Conservation (phyloP, 2,888 invertebrate species). For the Hirtodrosophila alboralis region DNA sequence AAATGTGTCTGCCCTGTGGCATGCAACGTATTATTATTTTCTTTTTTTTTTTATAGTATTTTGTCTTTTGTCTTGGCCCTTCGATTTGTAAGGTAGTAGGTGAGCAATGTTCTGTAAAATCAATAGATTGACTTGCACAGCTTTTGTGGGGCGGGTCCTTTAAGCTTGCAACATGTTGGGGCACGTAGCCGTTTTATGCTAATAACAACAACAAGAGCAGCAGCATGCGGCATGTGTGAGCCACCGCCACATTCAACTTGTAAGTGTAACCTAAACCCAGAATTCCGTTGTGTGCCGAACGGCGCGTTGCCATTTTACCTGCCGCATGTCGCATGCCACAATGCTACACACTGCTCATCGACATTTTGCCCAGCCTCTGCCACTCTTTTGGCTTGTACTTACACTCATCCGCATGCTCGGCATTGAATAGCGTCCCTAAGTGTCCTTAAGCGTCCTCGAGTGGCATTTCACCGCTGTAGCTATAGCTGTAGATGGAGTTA, state of each 20-base stretch:
- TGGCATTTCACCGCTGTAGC: slow-evolving; percentile 41
- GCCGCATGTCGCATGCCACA: slow-evolving; percentile 30
- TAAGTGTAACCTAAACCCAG: slow-evolving; percentile 45
- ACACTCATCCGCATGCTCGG: slow-evolving; percentile 54
- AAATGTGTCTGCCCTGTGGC: slow-evolving; percentile 26
- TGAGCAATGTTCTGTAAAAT: slow-evolving; percentile 53
- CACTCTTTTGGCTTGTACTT: slow-evolving; percentile 29
- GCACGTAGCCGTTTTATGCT: slow-evolving; percentile 46
- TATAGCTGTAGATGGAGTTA: slow-evolving; percentile 19
- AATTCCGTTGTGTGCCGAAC: slow-evolving; percentile 12
- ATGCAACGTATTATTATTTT: slow-evolving; percentile 59
- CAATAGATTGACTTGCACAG: slow-evolving; percentile 54
- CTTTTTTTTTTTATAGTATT: too few species aligned
- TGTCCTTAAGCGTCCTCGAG: slow-evolving; percentile 73
- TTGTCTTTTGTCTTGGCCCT: slow-evolving; percentile 31
- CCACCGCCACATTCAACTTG: slow-evolving; percentile 6
- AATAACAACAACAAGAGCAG: slow-evolving; percentile 43
- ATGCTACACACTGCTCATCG: slow-evolving; percentile 16
- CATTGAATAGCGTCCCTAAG: slow-evolving; percentile 64
- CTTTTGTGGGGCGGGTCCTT: slow-evolving; percentile 17
- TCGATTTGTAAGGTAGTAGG: slow-evolving; percentile 40
- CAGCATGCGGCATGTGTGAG: slow-evolving; percentile 8
- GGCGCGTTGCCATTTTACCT: slow-evolving; percentile 65
- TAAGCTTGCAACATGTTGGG: slow-evolving; percentile 29
- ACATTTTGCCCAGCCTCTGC: slow-evolving; percentile 16